These are phyloP conservation scores for Petrocephalus zakoni DNA, from an alignment of 2,113 vertebrate species.

Conservation along the genomic window DNA sequence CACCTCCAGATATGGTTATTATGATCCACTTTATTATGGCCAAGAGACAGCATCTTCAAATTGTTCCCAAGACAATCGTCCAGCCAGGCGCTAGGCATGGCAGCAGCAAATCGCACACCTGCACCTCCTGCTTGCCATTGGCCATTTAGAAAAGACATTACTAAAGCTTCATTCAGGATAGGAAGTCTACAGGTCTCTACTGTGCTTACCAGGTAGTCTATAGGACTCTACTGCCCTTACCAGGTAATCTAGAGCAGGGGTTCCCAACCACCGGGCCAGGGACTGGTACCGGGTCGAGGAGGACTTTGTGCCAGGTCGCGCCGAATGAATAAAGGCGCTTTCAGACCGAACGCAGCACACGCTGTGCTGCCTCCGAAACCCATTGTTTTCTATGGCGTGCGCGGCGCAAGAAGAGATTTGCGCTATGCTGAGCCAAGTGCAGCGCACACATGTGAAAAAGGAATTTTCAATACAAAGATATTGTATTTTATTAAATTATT, in stretches of 20 bases:
- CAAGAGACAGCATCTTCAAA: neutral
- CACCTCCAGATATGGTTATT: neutral
- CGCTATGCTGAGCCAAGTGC: too few relatives aligned
- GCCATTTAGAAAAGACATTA: neutral
- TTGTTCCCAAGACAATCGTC: neutral
- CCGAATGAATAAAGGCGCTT: too few relatives aligned
- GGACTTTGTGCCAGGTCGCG: too few relatives aligned
- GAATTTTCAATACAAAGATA: too few relatives aligned
- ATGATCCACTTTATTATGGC: slow-evolving; percentile 8
- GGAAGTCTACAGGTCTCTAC: neutral
- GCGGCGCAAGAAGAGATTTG: too few relatives aligned
- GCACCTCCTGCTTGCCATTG: neutral
- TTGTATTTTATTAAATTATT: too few relatives aligned
- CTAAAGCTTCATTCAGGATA: neutral
- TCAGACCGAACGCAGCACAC: too few relatives aligned
- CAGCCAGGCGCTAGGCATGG: neutral
- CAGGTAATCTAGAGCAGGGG: neutral
- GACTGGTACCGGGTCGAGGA: too few relatives aligned
- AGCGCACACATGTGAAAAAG: too few relatives aligned
- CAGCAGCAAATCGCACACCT: neutral
- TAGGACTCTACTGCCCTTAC: neutral
- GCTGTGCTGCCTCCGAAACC: too few relatives aligned
- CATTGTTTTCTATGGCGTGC: too few relatives aligned
- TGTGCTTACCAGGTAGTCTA: neutral
- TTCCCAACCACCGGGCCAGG: too few relatives aligned